phyloP scores from a whole-genome alignment of 1,140 invertebrate genomes.

The Pygmarrhopalites habei region DNA sequence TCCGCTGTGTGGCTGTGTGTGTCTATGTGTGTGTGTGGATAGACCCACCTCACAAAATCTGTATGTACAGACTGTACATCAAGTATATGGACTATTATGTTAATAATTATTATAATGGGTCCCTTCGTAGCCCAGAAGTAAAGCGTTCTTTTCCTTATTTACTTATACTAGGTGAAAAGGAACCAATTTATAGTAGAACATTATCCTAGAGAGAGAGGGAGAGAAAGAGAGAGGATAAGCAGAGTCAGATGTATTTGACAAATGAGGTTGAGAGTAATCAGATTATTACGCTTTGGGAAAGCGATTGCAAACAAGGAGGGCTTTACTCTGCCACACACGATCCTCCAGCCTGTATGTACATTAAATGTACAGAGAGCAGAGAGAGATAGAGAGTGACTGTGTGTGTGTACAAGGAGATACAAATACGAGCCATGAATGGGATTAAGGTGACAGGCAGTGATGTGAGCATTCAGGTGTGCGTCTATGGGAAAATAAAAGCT shows the following conservation, averaged over 20 bases:
- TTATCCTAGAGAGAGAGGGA: too few species aligned
- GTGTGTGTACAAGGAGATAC: too few species aligned
- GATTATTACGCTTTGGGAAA: constrained; percentile 38
- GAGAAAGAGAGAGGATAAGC: not conserved
- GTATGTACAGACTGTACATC: not conserved
- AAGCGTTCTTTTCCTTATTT: not conserved
- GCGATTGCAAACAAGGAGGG: constrained; percentile 37
- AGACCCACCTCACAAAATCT: not conserved
- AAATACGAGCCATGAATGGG: too few species aligned
- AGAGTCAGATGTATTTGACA: constrained; percentile 38
- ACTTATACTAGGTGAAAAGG: not conserved
- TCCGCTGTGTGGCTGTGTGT: too few species aligned
- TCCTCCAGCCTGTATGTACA: too few species aligned
- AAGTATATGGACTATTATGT: not conserved
- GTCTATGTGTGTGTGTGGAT: not conserved
- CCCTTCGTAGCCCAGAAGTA: not conserved
- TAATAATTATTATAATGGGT: not conserved
- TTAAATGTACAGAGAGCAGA: too few species aligned
- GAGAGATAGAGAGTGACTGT: too few species aligned
- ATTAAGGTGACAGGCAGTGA: too few species aligned
- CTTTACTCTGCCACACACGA: constrained; percentile 36
- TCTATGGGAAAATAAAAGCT: too few species aligned
- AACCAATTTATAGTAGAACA: too few species aligned
- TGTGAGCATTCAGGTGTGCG: too few species aligned
- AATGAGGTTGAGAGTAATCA: constrained; percentile 39